These are phyloP conservation scores for Desoria tigrina DNA, from an alignment of 2,888 invertebrate genomes.

Conservation along the genomic window DNA sequence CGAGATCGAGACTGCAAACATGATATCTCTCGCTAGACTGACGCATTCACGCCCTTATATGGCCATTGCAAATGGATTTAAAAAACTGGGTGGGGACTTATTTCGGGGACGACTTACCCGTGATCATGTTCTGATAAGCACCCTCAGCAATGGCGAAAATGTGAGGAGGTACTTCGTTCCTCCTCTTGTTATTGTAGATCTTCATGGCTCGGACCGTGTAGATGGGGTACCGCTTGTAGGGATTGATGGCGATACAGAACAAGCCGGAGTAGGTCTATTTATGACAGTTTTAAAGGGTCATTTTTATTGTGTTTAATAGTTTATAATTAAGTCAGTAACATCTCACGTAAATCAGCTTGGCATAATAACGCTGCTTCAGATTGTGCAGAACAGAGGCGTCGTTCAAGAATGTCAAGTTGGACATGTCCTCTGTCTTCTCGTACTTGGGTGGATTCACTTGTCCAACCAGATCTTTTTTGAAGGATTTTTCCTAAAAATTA, in stretches of 20 bases:
- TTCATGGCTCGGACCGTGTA: slow-evolving; percentile 95
- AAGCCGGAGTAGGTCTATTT: slow-evolving; percentile 98
- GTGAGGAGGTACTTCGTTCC: slow-evolving; percentile 99
- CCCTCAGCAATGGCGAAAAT: slow-evolving; percentile 99
- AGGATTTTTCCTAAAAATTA: slow-evolving; percentile 76
- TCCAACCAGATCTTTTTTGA: slow-evolving; percentile 91
- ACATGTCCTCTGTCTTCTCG: slow-evolving; percentile 98
- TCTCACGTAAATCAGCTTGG: slow-evolving; percentile 96
- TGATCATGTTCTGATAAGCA: slow-evolving; percentile 97
- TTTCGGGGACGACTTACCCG: slow-evolving; percentile 38
- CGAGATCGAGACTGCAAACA: too few relatives aligned
- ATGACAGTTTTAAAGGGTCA: too few relatives aligned
- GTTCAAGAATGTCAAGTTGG: slow-evolving; percentile 97
- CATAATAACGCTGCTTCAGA: slow-evolving; percentile 94
- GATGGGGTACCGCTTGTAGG: slow-evolving; percentile 99
- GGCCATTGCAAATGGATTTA: too few relatives aligned
- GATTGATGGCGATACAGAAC: slow-evolving; percentile 99
- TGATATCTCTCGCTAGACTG: too few relatives aligned
- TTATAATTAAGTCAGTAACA: slow-evolving; percentile 9
- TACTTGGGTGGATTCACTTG: slow-evolving; percentile 99
- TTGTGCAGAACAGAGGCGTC: slow-evolving; percentile 98
- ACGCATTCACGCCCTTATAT: too few relatives aligned
- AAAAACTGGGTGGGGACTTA: too few relatives aligned
- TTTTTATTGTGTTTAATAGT: too few relatives aligned
- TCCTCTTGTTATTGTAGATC: slow-evolving; percentile 98